These are phyloP conservation scores for Macropodus opercularis DNA, from an alignment of 2,797 vertebrate genomes.

Conservation along the genomic window DNA sequence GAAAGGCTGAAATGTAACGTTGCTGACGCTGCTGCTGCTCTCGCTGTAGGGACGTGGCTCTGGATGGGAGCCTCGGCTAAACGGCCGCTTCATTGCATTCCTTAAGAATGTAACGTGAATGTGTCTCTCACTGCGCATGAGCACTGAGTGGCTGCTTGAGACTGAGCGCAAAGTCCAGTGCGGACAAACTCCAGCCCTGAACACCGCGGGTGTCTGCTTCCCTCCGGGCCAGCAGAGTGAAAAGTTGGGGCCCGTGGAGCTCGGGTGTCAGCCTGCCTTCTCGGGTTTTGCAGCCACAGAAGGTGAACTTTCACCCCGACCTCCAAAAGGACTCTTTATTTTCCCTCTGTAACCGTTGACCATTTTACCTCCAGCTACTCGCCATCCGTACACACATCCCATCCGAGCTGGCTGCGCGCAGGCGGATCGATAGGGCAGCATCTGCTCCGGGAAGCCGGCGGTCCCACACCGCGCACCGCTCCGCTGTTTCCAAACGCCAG, in stretches of 20 bases:
- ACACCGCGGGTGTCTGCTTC: neutral
- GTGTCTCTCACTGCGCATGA: neutral
- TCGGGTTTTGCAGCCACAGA: slow-evolving; percentile 71
- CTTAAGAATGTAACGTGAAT: neutral
- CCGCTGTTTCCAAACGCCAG: slow-evolving; percentile 74
- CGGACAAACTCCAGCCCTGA: slow-evolving; percentile 12
- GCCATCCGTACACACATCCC: slow-evolving; percentile 57
- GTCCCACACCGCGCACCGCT: slow-evolving; percentile 80
- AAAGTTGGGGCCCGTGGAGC: slow-evolving; percentile 27
- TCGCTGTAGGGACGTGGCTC: slow-evolving; percentile 19
- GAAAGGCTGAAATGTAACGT: slow-evolving; percentile 56
- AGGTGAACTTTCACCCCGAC: slow-evolving; percentile 82
- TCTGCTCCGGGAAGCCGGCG: slow-evolving; percentile 81
- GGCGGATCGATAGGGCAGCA: slow-evolving; percentile 84
- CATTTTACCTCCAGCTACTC: slow-evolving; percentile 78
- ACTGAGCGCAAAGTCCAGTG: neutral
- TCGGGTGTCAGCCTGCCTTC: slow-evolving; percentile 60
- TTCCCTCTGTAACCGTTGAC: slow-evolving; percentile 73
- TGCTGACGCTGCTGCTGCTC: slow-evolving; percentile 9
- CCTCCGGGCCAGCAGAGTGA: neutral
- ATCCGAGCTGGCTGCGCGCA: slow-evolving; percentile 67
- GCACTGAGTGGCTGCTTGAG: neutral
- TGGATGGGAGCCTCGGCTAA: slow-evolving; percentile 20
- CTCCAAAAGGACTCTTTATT: slow-evolving; percentile 66
- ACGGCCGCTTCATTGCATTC: slow-evolving; percentile 17